Evolutionary conservation across 2,888 invertebrate species (phyloP).

Genomic region (Oasisia sp.): DNA sequence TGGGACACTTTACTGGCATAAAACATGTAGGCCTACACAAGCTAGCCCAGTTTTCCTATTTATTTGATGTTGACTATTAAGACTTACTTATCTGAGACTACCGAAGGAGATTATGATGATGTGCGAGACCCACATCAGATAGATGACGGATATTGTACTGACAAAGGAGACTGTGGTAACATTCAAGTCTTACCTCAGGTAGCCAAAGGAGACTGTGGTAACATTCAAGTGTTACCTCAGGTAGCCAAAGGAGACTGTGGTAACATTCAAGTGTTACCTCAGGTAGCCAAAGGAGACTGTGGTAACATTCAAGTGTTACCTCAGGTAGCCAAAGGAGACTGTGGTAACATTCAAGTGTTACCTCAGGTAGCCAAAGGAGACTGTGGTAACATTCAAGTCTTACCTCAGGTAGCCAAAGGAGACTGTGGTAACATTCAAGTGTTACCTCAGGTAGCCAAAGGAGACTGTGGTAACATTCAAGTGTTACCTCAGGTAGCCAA

Average conservation of each 20-base stretch:
- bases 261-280: conserved; percentile 66
- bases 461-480: neutral
- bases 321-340: neutral
- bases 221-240: neutral
- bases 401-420: conserved; percentile 68
- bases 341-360: neutral
- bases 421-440: neutral
- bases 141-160: neutral
- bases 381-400: conserved; percentile 33
- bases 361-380: neutral
- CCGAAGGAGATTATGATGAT: neutral
- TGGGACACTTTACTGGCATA: neutral
- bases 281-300: conserved; percentile 56
- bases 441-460: neutral
- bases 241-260: neutral
- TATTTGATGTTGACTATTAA: neutral
- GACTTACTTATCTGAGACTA: neutral
- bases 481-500: too few species aligned
- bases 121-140: neutral
- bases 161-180: too few species aligned
- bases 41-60: neutral
- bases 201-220: neutral
- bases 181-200: neutral
- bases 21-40: neutral
- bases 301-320: neutral